Evolutionary conservation across 53 echinoderm and acorn worm species (phyloP), one percentile per base, ranked within the genome.

Genomic region (Pentamera pediparva): DNA sequence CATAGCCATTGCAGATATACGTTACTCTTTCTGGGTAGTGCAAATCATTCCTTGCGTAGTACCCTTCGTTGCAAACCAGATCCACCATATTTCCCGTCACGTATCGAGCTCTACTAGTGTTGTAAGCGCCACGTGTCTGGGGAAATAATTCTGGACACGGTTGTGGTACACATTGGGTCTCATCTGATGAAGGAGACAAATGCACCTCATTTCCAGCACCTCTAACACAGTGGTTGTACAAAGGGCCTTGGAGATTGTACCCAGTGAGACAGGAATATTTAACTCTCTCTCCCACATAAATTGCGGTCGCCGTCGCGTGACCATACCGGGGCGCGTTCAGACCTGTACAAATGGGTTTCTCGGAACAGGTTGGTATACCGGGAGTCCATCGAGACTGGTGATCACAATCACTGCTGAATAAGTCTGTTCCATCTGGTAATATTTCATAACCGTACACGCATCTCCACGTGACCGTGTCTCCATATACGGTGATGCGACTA

Each of bases 161-260:
- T 37, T 15, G 38, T 65, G 35, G 65, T 65, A 65, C 65, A 65
- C 65, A 65, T 65, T 32, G 38, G 24, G 38, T 37, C 38, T 39
- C 65, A 32, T 65, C 65, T 65, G 65, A 35, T n/a, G n/a, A n/a
- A 35, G 65, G 65, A 65, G 65, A 65, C 65, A 32, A 65, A 65
- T 27, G 17, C 2, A 2, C 65, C 38, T 65, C 65, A 36, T 5
- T 43, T 35, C 35, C 38, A 43, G 45, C 45, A 11, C 45, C 45
- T 43, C 45, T 43, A 11, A 43, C 17, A 43, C 45, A 43, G 17
- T 43, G 45, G 9, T 43, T 43, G 17, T 43, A 17, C 17, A 17
- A 9, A 43, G 45, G 45, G 45, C 45, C 45, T 43, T 43, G 45
- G 17, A 9, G 17, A 43, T 43, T 9, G 17, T 43, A 43, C 45